phyloP scores from a whole-genome alignment of 2,888 invertebrate genomes.

The Syritta pipiens region DNA sequence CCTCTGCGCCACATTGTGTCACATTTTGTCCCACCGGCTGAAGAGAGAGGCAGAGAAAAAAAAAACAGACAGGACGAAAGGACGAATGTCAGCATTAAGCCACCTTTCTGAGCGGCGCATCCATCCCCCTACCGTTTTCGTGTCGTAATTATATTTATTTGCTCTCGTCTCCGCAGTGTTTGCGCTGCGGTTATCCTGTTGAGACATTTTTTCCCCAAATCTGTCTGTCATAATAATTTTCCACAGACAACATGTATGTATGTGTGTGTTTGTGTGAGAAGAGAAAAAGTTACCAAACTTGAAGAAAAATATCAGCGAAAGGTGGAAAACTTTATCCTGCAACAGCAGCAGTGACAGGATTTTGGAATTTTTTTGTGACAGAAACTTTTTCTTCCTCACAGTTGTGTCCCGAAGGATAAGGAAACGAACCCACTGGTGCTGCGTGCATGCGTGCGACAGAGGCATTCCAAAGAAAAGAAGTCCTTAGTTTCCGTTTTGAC shows the following conservation, averaged over 20 bases:
- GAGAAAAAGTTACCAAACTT: background rate
- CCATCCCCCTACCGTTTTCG: background rate
- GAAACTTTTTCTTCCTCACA: no score
- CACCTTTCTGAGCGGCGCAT: no score
- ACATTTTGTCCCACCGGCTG: no score
- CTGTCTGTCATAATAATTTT: constrained; percentile 33
- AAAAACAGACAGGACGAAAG: no score
- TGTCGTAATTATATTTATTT: constrained; percentile 40
- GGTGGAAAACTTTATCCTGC: constrained; percentile 38
- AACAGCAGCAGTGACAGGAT: constrained; percentile 3
- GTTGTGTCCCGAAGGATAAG: no score
- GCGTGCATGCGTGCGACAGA: background rate
- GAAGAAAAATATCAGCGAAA: constrained; percentile 11
- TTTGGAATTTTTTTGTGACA: background rate
- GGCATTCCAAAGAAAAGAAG: background rate
- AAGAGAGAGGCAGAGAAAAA: no score
- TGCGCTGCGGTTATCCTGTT: constrained; percentile 30
- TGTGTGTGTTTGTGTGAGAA: background rate
- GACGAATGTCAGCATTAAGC: no score
- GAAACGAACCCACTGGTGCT: background rate
- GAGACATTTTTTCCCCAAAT: constrained; percentile 17
- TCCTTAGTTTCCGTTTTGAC: background rate
- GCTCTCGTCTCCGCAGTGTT: background rate
- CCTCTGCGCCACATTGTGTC: no score
- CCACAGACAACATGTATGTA: no score